These are phyloP conservation scores for Megaleporinus macrocephalus DNA, from an alignment of 2,113 vertebrate species.

Conservation along the genomic window DNA sequence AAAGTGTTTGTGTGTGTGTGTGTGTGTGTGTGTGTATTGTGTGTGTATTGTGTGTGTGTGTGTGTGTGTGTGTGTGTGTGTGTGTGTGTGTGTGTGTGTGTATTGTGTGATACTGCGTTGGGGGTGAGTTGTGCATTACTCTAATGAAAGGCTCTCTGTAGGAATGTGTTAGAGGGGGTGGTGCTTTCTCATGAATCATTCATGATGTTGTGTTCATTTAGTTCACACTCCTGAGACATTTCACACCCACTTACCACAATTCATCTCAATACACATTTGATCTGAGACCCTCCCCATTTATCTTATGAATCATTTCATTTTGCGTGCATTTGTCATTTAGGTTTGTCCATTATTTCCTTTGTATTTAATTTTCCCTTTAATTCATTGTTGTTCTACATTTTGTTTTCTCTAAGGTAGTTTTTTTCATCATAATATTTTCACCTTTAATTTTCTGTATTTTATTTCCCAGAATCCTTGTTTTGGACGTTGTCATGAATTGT, in stretches of 20 bases:
- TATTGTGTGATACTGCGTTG: background rate
- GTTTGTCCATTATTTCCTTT: conserved; percentile 22
- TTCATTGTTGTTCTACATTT: conserved; percentile 49
- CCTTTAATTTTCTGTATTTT: conserved; percentile 25
- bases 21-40: background rate
- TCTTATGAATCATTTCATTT: conserved; percentile 18
- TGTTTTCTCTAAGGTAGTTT: conserved; percentile 21
- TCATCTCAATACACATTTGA: conserved; percentile 23
- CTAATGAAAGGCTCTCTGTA: background rate
- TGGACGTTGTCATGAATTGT: conserved; percentile 13
- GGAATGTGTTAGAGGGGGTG: background rate
- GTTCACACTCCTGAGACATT: conserved; percentile 9
- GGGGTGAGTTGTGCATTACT: background rate
- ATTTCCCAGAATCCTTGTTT: conserved; percentile 2
- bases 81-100: too few relatives aligned
- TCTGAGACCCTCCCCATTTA: background rate
- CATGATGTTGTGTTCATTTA: conserved; percentile 36
- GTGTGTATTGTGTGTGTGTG: too few relatives aligned
- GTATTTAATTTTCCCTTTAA: background rate
- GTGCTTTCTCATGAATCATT: conserved; percentile 45
- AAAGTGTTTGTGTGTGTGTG: background rate
- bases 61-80: too few relatives aligned
- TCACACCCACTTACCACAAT: conserved; percentile 32
- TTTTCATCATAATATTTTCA: conserved; percentile 13
- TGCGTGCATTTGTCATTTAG: background rate